phyloP scores from a whole-genome alignment of 1,140 invertebrate genomes.

The Marisa cornuarietis region DNA sequence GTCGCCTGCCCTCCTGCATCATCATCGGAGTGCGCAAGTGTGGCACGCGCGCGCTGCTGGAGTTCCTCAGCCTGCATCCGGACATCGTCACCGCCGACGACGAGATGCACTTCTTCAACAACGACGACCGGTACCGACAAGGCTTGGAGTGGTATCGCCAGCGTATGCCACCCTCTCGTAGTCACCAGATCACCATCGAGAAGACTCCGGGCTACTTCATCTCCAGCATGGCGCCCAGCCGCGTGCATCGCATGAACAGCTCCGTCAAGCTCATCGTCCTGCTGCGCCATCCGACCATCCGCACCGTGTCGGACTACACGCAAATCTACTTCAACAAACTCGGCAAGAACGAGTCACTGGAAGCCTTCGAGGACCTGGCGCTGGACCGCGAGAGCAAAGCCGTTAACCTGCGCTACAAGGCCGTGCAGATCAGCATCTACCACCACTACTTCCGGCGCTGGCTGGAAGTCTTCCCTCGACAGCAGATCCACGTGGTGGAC shows the following conservation, averaged over 20 bases:
- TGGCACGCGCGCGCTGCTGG: constrained; percentile 67
- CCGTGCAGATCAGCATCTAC: constrained; percentile 62
- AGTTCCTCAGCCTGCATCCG: constrained; percentile 66
- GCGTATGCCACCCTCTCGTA: constrained; percentile 60
- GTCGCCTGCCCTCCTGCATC: constrained; percentile 54
- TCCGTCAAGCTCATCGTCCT: constrained; percentile 86
- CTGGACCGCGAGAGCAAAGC: constrained; percentile 51
- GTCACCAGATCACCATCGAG: constrained; percentile 67
- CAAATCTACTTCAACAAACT: constrained; percentile 69
- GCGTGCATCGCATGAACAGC: constrained; percentile 89
- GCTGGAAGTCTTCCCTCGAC: constrained; percentile 54
- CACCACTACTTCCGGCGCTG: constrained; percentile 61
- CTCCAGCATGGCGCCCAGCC: constrained; percentile 77
- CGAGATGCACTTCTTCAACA: constrained; percentile 70
- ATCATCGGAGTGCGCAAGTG: constrained; percentile 68
- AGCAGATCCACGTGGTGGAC: constrained; percentile 63
- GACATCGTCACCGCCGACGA: constrained; percentile 55
- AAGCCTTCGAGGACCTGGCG: constrained; percentile 56
- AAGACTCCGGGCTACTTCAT: constrained; percentile 71
- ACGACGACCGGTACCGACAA: constrained; percentile 60
- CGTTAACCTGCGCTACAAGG: constrained; percentile 56
- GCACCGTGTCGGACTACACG: constrained; percentile 93
- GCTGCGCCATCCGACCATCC: constrained; percentile 88
- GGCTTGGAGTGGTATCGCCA: constrained; percentile 68
- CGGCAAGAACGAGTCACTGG: constrained; percentile 51